Percentiles rank a stretch among this genome's conserved stretches.
Evolutionary conservation across 2,113 vertebrate genomes (phyloP).

Genomic region (Panurus biarmicus): DNA sequence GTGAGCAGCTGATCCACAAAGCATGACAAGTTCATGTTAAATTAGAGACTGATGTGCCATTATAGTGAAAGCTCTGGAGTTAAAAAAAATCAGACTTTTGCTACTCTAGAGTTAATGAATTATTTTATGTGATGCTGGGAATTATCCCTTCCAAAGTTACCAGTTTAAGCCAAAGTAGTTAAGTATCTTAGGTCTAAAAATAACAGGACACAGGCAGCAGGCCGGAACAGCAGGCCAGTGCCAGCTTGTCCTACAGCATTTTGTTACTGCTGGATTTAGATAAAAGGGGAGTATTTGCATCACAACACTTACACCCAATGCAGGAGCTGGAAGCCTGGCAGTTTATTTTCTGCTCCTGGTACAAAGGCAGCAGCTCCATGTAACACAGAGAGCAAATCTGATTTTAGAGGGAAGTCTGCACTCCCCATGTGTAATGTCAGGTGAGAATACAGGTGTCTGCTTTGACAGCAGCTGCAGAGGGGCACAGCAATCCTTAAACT

Average conservation of each 20-base stretch:
- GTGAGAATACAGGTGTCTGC: fast-evolving
- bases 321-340: background rate
- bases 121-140: background rate
- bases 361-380: background rate
- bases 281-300: background rate
- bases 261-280: background rate
- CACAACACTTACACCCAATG: background rate
- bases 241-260: background rate
- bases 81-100: background rate
- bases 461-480: background rate
- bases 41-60: background rate
- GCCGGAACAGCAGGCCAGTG: background rate
- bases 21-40: background rate
- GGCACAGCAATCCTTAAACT: background rate
- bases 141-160: background rate
- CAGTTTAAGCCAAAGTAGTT: constrained; percentile 31
- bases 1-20: background rate
- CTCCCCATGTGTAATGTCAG: fast-evolving
- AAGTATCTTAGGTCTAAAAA: constrained; percentile 50
- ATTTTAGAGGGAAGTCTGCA: background rate
- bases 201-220: background rate
- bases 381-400: background rate
- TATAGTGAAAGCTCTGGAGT: background rate
- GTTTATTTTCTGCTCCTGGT: background rate
- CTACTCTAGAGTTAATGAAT: background rate